A percentile compares a stretch with the other conserved stretches of the same genome.
Evolutionary conservation across 2,888 invertebrate genomes (phyloP).

Genomic region (Clitarchus hookeri): DNA sequence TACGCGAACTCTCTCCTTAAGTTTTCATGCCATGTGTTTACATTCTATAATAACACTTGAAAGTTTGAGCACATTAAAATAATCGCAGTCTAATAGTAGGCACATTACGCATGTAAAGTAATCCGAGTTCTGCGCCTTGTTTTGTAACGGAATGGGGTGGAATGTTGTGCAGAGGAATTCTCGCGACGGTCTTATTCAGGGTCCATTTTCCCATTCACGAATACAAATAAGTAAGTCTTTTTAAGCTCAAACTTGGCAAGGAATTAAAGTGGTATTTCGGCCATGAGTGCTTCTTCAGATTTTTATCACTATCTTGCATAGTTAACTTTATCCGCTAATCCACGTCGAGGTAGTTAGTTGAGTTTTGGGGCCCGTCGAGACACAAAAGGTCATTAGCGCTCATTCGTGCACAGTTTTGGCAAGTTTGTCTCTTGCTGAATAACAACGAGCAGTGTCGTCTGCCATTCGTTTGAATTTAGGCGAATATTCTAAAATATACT

Average conservation of each 20-base stretch:
- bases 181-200: background rate
- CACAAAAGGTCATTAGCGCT: conserved; percentile 6
- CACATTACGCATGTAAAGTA: conserved; percentile 2
- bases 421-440: background rate
- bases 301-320: conserved; percentile 14
- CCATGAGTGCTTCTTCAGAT: background rate
- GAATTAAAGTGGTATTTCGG: conserved; percentile 9
- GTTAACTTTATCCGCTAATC: conserved; percentile 14
- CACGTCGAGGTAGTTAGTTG: background rate
- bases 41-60: background rate
- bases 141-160: background rate
- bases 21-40: background rate
- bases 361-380: background rate
- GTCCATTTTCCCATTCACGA: conserved; percentile 1
- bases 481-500: no score
- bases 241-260: background rate
- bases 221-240: conserved; percentile 14
- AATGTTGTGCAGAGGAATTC: background rate
- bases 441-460: background rate
- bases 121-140: conserved; percentile 7
- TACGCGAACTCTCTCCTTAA: background rate
- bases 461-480: no score
- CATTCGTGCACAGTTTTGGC: background rate
- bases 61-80: conserved; percentile 2
- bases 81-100: conserved; percentile 5